Percentiles rank a stretch among this genome's conserved stretches.
phyloP scores from a whole-genome alignment of 2,888 invertebrate genomes.

The Hydrotaea cyrtoneurina region DNA sequence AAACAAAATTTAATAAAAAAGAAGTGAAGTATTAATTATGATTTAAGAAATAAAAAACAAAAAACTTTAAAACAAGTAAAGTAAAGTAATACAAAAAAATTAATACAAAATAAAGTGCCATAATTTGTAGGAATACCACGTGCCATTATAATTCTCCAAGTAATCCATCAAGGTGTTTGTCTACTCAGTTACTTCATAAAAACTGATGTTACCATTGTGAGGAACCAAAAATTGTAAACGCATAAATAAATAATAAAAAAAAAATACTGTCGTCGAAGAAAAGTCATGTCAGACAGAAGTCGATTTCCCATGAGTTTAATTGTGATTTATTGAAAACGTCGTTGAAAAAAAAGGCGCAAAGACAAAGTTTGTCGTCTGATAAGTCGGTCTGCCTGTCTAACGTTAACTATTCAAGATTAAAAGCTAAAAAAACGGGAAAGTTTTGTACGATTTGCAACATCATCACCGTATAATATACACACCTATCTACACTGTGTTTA shows the following conservation, averaged over 20 bases:
- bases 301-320: not conserved
- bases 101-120: conserved; percentile 9
- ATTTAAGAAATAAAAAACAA: conserved; percentile 1
- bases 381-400: not conserved
- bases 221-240: not conserved
- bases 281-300: not conserved
- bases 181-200: not conserved
- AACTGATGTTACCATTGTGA: not conserved
- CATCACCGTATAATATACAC: no score
- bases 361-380: not conserved
- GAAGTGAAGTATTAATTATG: no score
- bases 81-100: not conserved
- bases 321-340: conserved; percentile 4
- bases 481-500: no score
- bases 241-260: not conserved
- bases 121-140: conserved; percentile 21
- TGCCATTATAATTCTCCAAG: not conserved
- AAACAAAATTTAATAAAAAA: not conserved
- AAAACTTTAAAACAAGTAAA: not conserved
- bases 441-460: no score
- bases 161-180: not conserved
- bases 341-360: not conserved
- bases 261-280: not conserved
- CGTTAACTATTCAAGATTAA: no score
- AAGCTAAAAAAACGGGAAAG: no score